phyloP scores from a whole-genome alignment of 2,113 vertebrate genomes.

The Ovis aries region DNA sequence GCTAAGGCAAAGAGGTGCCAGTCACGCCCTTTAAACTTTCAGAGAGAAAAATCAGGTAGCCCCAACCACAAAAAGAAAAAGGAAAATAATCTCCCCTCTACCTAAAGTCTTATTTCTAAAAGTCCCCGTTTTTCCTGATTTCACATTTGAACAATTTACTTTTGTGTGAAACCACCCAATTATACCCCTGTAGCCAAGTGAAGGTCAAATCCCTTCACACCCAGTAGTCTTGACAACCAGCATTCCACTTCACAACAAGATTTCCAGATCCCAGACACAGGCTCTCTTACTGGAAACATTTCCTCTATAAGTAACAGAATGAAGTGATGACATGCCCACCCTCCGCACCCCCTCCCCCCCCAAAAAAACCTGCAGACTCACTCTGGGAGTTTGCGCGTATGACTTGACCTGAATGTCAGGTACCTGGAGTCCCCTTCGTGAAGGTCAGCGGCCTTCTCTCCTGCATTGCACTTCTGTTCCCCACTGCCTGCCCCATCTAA shows the following conservation, averaged over 20 bases:
- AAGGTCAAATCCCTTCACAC: conserved; percentile 60
- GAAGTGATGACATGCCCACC: not conserved
- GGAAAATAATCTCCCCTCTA: not conserved
- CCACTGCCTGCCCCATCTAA: not conserved
- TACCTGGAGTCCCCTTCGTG: not conserved
- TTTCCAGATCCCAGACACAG: conserved; percentile 41
- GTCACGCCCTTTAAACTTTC: not conserved
- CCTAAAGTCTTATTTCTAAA: conserved; percentile 31
- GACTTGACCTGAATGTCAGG: conserved; percentile 27
- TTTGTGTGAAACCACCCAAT: conserved; percentile 62
- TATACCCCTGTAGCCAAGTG: conserved; percentile 50
- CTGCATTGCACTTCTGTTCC: not conserved
- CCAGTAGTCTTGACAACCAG: conserved; percentile 70
- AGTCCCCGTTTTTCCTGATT: conserved; percentile 25
- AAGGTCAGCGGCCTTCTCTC: not conserved
- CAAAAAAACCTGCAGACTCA: not conserved
- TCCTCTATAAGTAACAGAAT: conserved; percentile 27
- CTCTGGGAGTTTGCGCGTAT: not conserved
- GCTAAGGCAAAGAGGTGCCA: not conserved
- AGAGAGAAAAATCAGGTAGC: conserved; percentile 33
- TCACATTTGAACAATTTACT: conserved; percentile 63
- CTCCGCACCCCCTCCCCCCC: fast-evolving
- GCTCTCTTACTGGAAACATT: conserved; percentile 36
- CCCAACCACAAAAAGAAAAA: not conserved
- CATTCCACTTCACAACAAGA: conserved; percentile 59